Evolutionary conservation across 2,888 invertebrate genomes (phyloP), one percentile per base, ranked within the genome.

Genomic region (Oegoconia quadripuncta): DNA sequence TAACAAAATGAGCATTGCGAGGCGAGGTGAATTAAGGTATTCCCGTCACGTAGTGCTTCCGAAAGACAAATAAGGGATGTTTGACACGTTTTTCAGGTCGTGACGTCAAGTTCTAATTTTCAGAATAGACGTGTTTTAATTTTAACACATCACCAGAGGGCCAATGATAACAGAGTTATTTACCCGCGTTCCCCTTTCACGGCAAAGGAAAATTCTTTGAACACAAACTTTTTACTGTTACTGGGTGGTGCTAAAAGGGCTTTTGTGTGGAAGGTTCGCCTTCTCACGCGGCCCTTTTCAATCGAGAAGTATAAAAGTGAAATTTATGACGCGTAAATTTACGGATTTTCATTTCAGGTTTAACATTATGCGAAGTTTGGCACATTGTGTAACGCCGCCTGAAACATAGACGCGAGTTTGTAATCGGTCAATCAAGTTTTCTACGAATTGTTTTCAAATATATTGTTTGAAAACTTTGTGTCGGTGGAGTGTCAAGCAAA

Each of bases 281-380:
- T 56, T 63, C 57, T 52, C 67, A 55, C 55, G 48, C 59, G 53
- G 52, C 60, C 59, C 69, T 61, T 71, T 74, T 75, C 65, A 71
- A 74, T 70, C 55, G 67, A 52, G 53, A 59, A 59, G 58, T 64
- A n/a, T n/a, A 66, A 66, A 62, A 73, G 66, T 66, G 65, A 63
- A 74, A 69, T 76, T 76, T 72, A 69, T 65, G 70, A 63, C 53
- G 55, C 63, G 64, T 64, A 63, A 65, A 68, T 63, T 63, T 57
- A 59, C 55, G 52, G 55, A 49, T 57, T 60, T 38, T 42, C 42
- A 38, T 42, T 42, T 42, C 31, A 11, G 34, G 35, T 39, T 41
- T 41, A 37, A 34, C 37, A 36, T 41, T 41, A 41, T 41, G 29
- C 22, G 29, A 28, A 20, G 33, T 16, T 25, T 27, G 5, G 27